Conservation (phyloP, 2,113 vertebrate genomes). For the Brevimyrus niger region DNA sequence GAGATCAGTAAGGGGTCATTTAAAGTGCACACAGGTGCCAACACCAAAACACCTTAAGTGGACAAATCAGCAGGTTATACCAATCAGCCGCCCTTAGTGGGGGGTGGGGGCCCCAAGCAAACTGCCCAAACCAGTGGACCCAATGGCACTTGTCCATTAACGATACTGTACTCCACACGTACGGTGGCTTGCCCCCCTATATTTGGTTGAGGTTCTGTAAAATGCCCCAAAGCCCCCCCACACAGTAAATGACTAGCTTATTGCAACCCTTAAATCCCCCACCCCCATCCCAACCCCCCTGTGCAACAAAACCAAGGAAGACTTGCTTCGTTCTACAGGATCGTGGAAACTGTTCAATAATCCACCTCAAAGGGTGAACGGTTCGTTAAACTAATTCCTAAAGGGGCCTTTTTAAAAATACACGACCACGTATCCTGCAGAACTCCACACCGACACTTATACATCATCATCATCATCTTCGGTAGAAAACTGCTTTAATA, state of each 20-base stretch:
- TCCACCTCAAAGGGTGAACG: background rate
- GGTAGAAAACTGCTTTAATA: background rate
- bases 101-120: background rate
- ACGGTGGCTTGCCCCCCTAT: background rate
- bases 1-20: background rate
- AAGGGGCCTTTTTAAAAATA: constrained; percentile 20
- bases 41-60: constrained; percentile 18
- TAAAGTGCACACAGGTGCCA: constrained; percentile 51
- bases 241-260: constrained; percentile 32
- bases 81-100: constrained; percentile 13
- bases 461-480: background rate
- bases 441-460: background rate
- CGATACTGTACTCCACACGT: constrained; percentile 17
- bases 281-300: background rate
- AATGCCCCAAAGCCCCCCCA: constrained; percentile 18
- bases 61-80: constrained; percentile 15
- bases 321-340: constrained; percentile 3
- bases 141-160: constrained; percentile 25
- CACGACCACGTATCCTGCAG: background rate
- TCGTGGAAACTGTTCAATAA: background rate
- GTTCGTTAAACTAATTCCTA: background rate
- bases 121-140: constrained; percentile 14
- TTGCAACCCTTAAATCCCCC: constrained; percentile 26
- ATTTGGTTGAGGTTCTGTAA: constrained; percentile 12
- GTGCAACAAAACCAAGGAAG: constrained; percentile 32